phyloP scores from a whole-genome alignment of 2,113 vertebrate species.

The Galbula dea region DNA sequence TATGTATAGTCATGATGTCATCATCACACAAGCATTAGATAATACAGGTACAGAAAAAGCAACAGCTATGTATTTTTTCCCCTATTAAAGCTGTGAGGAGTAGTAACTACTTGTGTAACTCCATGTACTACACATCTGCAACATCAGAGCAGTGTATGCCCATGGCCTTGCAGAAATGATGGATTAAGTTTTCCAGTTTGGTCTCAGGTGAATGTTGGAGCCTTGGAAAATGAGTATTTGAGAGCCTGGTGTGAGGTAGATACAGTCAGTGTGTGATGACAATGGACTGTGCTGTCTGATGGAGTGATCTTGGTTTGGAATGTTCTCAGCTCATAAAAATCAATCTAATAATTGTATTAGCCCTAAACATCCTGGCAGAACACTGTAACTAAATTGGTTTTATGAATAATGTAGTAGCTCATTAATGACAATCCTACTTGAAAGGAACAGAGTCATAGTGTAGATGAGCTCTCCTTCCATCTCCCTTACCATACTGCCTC shows the following conservation, averaged over 20 bases:
- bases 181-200: not conserved
- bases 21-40: not conserved
- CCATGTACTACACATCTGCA: not conserved
- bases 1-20: not conserved
- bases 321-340: not conserved
- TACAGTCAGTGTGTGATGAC: not conserved
- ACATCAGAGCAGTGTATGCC: not conserved
- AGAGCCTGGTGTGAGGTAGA: not conserved
- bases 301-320: not conserved
- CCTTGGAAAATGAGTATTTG: not conserved
- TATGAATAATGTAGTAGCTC: constrained; percentile 19
- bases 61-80: not conserved
- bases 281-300: not conserved
- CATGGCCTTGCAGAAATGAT: not conserved
- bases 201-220: not conserved
- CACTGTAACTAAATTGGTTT: not conserved
- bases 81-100: not conserved
- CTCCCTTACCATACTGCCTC: not conserved
- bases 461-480: not conserved
- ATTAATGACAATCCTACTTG: not conserved
- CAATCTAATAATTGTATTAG: not conserved
- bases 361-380: not conserved
- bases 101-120: not conserved
- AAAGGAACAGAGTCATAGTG: not conserved
- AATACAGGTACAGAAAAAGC: not conserved